Percentiles rank a stretch among this genome's conserved stretches.
These are phyloP conservation scores for Drosophila hawaiiensis DNA, from an alignment of 2,888 invertebrate species.

Conservation along the genomic window DNA sequence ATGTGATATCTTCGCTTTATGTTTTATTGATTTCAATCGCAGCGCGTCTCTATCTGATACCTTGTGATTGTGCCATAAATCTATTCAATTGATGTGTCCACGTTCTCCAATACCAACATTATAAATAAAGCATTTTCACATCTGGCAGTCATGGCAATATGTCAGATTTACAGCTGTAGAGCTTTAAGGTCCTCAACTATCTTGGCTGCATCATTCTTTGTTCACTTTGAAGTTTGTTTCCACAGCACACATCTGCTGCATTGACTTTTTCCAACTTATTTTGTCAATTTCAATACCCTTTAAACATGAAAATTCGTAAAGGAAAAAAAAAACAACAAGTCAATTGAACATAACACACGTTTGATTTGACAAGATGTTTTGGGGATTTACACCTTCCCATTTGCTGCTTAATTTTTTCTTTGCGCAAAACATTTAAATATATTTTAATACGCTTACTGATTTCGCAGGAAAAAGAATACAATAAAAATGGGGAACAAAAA, in stretches of 20 bases:
- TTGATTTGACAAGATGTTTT: not conserved
- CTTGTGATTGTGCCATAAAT: slow-evolving; percentile 65
- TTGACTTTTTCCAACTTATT: slow-evolving; percentile 39
- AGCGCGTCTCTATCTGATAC: slow-evolving; percentile 47
- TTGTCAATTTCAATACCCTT: slow-evolving; percentile 36
- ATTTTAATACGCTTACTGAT: not conserved
- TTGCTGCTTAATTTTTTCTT: not conserved
- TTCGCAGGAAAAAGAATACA: not conserved
- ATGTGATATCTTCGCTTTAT: slow-evolving; percentile 53
- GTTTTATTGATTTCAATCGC: slow-evolving; percentile 73
- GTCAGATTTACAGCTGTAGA: slow-evolving; percentile 21
- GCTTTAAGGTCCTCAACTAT: slow-evolving; percentile 22
- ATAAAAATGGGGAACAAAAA: not conserved
- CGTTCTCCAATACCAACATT: slow-evolving; percentile 34
- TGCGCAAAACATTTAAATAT: not conserved
- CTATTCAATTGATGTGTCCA: slow-evolving; percentile 55
- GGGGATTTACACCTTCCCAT: not conserved
- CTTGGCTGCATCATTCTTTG: slow-evolving; percentile 16
- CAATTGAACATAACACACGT: not conserved
- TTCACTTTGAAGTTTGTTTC: slow-evolving; percentile 28
- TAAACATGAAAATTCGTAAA: not conserved
- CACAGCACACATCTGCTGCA: slow-evolving; percentile 41
- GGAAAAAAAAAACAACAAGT: not conserved
- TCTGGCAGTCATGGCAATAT: slow-evolving; percentile 25
- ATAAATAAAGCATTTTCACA: slow-evolving; percentile 43